Percentiles rank a stretch among this genome's conserved stretches.
phyloP scores from a whole-genome alignment of 2,113 vertebrate species.

The Egretta garzetta region DNA sequence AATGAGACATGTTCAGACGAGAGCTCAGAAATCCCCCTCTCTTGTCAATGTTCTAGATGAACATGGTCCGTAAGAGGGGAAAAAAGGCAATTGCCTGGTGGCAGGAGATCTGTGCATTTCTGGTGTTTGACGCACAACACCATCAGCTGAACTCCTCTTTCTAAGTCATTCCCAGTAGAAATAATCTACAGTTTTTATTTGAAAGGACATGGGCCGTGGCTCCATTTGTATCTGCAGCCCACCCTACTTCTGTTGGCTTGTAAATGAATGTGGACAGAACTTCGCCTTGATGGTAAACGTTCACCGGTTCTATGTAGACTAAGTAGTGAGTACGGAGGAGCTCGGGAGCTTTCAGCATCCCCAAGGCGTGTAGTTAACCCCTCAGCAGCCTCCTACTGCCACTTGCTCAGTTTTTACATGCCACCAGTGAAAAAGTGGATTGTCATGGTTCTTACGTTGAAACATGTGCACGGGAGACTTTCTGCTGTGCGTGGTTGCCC shows the following conservation, averaged over 20 bases:
- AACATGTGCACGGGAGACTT: neutral
- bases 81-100: neutral
- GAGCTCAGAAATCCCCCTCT: neutral
- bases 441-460: neutral
- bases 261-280: neutral
- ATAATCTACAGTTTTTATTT: constrained; percentile 12
- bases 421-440: neutral
- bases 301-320: neutral
- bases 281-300: neutral
- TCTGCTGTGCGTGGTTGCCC: neutral
- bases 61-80: neutral
- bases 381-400: neutral
- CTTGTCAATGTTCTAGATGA: neutral
- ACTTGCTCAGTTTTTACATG: neutral
- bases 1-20: neutral
- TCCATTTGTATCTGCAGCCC: neutral
- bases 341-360: neutral
- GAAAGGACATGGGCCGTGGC: neutral
- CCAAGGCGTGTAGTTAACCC: neutral
- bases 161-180: neutral
- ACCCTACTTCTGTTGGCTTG: neutral
- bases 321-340: neutral
- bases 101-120: neutral
- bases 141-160: neutral
- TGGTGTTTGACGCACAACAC: neutral